Percentiles rank a stretch among this genome's conserved stretches.
phyloP scores from a whole-genome alignment of 2,888 invertebrate genomes.

The Congeria kusceri region DNA sequence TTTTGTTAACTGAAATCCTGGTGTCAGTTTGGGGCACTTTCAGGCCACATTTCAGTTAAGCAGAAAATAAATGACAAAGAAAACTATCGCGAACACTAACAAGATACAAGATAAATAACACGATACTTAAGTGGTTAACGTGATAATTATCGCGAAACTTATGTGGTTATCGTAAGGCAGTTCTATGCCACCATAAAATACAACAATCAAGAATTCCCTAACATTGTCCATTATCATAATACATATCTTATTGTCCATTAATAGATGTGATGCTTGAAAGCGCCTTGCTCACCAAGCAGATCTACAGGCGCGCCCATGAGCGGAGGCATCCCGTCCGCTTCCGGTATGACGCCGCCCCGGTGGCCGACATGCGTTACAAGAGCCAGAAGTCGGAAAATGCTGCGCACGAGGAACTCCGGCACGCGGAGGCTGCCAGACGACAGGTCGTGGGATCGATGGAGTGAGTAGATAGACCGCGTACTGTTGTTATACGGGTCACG shows the following conservation, averaged over 20 bases:
- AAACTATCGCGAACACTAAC: too few relatives aligned
- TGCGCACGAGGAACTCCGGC: background rate
- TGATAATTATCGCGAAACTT: too few relatives aligned
- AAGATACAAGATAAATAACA: too few relatives aligned
- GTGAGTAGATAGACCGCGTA: conserved; percentile 10
- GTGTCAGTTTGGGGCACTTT: too few relatives aligned
- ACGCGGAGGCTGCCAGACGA: background rate
- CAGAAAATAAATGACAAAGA: too few relatives aligned
- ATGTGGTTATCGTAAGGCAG: too few relatives aligned
- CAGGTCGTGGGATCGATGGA: background rate
- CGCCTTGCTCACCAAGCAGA: conserved; percentile 63
- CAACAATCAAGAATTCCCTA: background rate
- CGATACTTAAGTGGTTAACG: too few relatives aligned
- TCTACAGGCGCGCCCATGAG: conserved; percentile 67
- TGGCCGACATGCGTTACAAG: conserved; percentile 8
- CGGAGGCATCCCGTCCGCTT: conserved; percentile 8
- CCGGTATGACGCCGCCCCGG: background rate
- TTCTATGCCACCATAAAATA: too few relatives aligned
- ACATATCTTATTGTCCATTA: conserved; percentile 5
- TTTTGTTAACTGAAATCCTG: too few relatives aligned
- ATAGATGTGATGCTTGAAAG: conserved; percentile 61
- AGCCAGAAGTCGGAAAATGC: background rate
- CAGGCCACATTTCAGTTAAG: too few relatives aligned
- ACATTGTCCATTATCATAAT: background rate
- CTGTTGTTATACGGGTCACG: too few relatives aligned